Evolutionary conservation across 1,140 invertebrate genomes (phyloP), one percentile per base, ranked within the genome.

Genomic region (Homarus americanus): DNA sequence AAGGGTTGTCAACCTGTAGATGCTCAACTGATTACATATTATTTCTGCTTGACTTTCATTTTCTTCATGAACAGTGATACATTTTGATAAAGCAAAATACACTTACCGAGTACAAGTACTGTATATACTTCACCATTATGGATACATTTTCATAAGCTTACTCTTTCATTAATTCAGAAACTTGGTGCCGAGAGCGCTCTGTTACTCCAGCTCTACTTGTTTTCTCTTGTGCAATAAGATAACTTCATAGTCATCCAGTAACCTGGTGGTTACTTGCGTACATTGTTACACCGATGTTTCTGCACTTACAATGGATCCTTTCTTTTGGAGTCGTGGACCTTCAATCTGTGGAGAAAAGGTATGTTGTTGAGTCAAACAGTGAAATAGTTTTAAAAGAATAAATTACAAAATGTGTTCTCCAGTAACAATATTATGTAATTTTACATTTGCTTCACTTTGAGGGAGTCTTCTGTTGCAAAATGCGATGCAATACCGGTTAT

Each of bases 291-390:
- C 85, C 66, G 85, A 87, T n/a, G 85, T 87, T 41, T 87, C 85
- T 32, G 85, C 85, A 58, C 85, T 87, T 53, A 87, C 85, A 87
- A 87, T 87, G 34, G 85, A 87, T 63, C 75, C 75, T 63, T 87
- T 87, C 85, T 87, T 87, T 69, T 87, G 85, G 28, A 66, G 85
- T 28, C 63, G 85, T 20, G 85, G 85, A 34, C 63, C 85, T 66
- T 87, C 85, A 79, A 87, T 80, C 85, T 87, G 85, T 28, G 63
- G 53, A 58, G 53, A 58, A 58, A 20, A 58, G 53, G 20, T 58
- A 24, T 20, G 53, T 58, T 58, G 5, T 1, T 15, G 17, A 24
- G 53, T 58, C 53, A 58, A 58, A 58, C 20, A 58, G 17, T 58
- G n/a, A n/a, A n/a, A 24, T 15, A 58, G 15, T 1, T 20, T 58